Evolutionary conservation across 2,888 invertebrate genomes (phyloP), one percentile per base, ranked within the genome.

Genomic region (Ophion ventricosus): DNA sequence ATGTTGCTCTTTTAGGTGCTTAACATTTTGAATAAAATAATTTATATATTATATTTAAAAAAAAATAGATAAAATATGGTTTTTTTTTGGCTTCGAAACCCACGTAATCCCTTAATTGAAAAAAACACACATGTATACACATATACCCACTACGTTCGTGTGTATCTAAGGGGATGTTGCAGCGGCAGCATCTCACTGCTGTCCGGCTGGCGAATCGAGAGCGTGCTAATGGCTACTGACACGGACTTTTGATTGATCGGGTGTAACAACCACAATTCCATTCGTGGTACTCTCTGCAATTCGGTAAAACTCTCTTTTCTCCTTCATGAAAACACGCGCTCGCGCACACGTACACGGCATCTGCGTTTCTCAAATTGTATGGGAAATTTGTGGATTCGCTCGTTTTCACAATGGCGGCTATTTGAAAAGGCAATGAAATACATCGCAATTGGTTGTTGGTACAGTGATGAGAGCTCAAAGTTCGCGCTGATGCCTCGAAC

Each of bases 211-310:
- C 81, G 84, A 83, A 85, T 84, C 93, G 94, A 94, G 94, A 94
- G 94, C 94, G 94, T 94, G 94, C 94, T 95, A 95, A 95, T 95
- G 95, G 95, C 94, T 94, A 95, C 94, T 95, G 95, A 95, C 95
- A 94, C 94, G 93, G 93, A 93, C 93, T 94, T 94, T 95, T 95
- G 95, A 95, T 95, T 95, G 95, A 94, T 94, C 94, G 94, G 91
- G 92, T 87, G 87, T 88, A 88, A 88, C 88, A 88, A 84, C 77
- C 61, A 79, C 77, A 69, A 64, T 78, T 72, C 63, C 67, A 83
- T 80, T 73, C 83, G 69, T 69, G 67, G 67, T 78, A 77, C 73
- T 73, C 70, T 56, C 66, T 73, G 63, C 75, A 61, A 40, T 80
- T 77, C 64, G n/a, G 20, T 29, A 35, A 14, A 61, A 11, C 74